A percentile compares a stretch with the other conserved stretches of the same genome.
phyloP scores from a whole-genome alignment of 2,888 invertebrate genomes.

The Ditylenchus weischeri region DNA sequence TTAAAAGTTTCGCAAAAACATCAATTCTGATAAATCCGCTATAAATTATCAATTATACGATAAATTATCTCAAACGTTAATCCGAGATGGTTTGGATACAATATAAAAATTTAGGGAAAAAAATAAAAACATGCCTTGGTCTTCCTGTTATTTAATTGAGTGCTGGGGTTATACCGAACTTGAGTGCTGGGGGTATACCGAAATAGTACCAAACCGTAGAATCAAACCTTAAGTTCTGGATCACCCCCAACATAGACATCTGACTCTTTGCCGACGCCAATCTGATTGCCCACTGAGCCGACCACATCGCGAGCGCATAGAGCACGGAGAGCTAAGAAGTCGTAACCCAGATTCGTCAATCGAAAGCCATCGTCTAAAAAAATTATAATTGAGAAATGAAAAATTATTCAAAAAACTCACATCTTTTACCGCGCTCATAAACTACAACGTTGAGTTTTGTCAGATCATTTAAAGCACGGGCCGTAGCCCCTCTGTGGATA shows the following conservation, averaged over 20 bases:
- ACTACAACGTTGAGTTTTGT: constrained; percentile 84
- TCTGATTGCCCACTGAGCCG: constrained; percentile 82
- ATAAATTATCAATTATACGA: too few relatives aligned
- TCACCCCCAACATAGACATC: constrained; percentile 59
- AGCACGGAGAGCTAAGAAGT: constrained; percentile 87
- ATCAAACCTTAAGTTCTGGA: constrained; percentile 43
- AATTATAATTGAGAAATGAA: constrained; percentile 2
- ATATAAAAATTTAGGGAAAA: too few relatives aligned
- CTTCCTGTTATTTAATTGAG: too few relatives aligned
- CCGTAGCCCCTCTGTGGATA: constrained; percentile 85
- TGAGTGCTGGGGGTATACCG: too few relatives aligned
- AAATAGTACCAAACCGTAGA: too few relatives aligned
- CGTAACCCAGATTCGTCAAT: constrained; percentile 90
- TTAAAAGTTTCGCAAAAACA: too few relatives aligned
- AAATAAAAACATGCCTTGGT: too few relatives aligned
- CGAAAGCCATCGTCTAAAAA: constrained; percentile 87
- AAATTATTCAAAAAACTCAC: constrained; percentile 64
- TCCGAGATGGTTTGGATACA: too few relatives aligned
- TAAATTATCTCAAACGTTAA: too few relatives aligned
- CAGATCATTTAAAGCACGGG: constrained; percentile 82
- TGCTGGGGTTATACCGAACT: too few relatives aligned
- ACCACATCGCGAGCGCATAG: constrained; percentile 76
- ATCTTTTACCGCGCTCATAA: constrained; percentile 89
- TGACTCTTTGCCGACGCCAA: constrained; percentile 97
- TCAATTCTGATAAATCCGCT: too few relatives aligned